Conservation (phyloP, 1,140 invertebrate species). For the Zaprionus gabonicus region DNA sequence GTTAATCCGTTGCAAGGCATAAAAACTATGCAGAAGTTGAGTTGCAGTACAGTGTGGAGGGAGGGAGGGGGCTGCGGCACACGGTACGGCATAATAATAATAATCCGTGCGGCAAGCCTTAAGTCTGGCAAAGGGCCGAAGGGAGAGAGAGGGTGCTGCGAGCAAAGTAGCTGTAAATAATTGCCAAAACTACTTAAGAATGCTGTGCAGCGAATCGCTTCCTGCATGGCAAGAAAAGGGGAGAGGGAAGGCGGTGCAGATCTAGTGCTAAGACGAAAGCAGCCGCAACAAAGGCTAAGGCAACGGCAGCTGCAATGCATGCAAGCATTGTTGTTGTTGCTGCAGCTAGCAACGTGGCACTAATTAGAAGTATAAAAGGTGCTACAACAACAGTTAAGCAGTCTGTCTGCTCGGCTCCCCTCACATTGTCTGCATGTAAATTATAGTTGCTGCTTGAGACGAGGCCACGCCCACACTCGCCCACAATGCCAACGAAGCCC, state of each 20-base stretch:
- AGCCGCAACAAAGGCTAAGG: constrained; percentile 65
- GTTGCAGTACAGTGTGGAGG: not conserved
- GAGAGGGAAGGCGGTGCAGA: not conserved
- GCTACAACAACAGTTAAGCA: constrained; percentile 70
- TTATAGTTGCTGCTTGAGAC: constrained; percentile 69
- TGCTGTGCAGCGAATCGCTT: constrained; percentile 73
- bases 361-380: constrained; percentile 83
- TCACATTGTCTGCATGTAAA: constrained; percentile 72
- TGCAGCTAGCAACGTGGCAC: constrained; percentile 73
- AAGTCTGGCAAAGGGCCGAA: constrained; percentile 37
- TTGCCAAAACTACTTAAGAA: constrained; percentile 83
- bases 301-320: constrained; percentile 58
- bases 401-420: constrained; percentile 28
- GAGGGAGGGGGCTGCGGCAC: constrained; percentile 12
- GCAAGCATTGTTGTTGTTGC: constrained; percentile 51
- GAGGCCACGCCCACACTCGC: constrained; percentile 27
- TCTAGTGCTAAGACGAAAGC: constrained; percentile 25
- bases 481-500: not conserved
- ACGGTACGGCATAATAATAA: constrained; percentile 65
- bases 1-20: constrained; percentile 80
- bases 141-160: not conserved
- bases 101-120: constrained; percentile 78
- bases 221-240: constrained; percentile 38
- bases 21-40: constrained; percentile 80
- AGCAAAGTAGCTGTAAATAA: constrained; percentile 81